A percentile compares a stretch with the other conserved stretches of the same genome.
Conservation (phyloP, 92 coral and sea anemone genomes). For the Isaurus tuberculatus region DNA sequence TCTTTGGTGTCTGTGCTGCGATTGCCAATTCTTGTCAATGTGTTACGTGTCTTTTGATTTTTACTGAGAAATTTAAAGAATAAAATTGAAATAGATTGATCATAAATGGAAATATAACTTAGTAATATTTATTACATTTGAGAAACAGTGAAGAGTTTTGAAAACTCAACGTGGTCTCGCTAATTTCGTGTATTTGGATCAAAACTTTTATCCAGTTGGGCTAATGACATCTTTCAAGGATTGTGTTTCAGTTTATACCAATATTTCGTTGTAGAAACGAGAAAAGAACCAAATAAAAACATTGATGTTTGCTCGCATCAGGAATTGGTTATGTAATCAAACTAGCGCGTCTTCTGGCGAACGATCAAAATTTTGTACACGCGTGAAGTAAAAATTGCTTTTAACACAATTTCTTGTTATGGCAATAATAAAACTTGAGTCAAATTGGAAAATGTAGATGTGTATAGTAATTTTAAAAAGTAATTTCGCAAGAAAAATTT, state of each 20-base stretch:
- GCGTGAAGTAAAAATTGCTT: too few species aligned
- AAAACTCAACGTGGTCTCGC: background rate
- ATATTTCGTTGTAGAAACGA: background rate
- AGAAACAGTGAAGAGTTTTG: background rate
- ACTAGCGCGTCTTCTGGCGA: background rate
- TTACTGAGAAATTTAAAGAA: background rate
- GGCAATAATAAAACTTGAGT: too few species aligned
- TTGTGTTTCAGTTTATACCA: background rate
- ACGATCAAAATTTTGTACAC: background rate
- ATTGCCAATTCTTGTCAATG: background rate
- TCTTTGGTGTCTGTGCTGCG: background rate
- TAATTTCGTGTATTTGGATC: background rate
- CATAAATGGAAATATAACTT: background rate
- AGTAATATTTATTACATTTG: slow-evolving; percentile 1
- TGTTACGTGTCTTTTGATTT: background rate
- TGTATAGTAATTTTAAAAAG: too few species aligned
- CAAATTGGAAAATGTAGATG: too few species aligned
- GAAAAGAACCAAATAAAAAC: background rate
- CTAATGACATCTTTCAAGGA: background rate
- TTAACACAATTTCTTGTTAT: too few species aligned
- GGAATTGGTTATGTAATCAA: background rate
- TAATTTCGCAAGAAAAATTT: too few species aligned
- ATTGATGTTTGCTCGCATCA: background rate
- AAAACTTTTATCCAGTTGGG: background rate
- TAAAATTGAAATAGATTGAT: background rate